phyloP scores from a whole-genome alignment of 2,113 vertebrate species.

The Nyctereutes procyonoides region DNA sequence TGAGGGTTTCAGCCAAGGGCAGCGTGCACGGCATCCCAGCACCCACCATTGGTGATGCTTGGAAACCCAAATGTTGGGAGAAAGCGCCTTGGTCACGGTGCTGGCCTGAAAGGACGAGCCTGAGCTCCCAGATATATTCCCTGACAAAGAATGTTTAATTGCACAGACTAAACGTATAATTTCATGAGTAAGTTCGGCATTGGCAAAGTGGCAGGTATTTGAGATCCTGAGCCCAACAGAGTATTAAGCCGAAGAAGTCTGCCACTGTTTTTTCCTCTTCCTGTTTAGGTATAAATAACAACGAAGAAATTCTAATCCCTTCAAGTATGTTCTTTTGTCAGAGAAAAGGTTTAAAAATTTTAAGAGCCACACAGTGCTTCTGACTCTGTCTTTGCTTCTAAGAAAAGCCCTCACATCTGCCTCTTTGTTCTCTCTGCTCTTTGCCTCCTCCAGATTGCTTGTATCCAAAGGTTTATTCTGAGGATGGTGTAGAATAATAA shows the following conservation, averaged over 20 bases:
- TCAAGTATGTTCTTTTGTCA: not conserved
- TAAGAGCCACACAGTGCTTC: fast-evolving
- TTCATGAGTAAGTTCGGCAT: not conserved
- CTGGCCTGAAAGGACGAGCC: not conserved
- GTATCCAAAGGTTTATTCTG: conserved; percentile 19
- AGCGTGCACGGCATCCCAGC: too few species aligned
- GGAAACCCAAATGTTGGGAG: not conserved
- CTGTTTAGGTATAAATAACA: not conserved
- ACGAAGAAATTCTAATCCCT: not conserved
- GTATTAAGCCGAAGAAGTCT: not conserved
- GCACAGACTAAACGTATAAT: not conserved
- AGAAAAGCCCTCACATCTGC: not conserved
- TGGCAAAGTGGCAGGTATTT: not conserved
- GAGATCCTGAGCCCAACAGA: not conserved
- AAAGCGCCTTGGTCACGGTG: not conserved
- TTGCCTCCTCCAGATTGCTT: not conserved
- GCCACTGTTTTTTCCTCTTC: too few species aligned
- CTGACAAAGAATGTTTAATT: not conserved
- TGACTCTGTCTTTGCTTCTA: fast-evolving
- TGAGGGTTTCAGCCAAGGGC: not conserved
- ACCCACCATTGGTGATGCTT: not conserved
- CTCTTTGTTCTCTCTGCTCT: not conserved
- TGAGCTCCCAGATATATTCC: not conserved
- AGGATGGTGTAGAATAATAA: conserved; percentile 32
- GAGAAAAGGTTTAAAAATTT: not conserved